phyloP scores from a whole-genome alignment of 2,797 vertebrate species.

The Mus spretus region DNA sequence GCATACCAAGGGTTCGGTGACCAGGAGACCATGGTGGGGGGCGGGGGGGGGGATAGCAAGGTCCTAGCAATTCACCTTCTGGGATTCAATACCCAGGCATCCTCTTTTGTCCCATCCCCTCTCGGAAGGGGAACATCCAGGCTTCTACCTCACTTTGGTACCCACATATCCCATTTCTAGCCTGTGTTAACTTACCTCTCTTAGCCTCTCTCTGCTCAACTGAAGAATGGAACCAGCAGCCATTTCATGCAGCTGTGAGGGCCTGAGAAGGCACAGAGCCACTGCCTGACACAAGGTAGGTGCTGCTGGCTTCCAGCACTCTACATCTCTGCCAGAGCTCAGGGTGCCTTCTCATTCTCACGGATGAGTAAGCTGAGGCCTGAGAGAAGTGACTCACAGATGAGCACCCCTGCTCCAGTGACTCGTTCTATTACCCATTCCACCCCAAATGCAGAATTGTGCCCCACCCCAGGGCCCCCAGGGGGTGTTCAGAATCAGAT shows the following conservation, averaged over 20 bases:
- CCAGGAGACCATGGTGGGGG: background rate
- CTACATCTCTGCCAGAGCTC: background rate
- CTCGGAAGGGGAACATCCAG: background rate
- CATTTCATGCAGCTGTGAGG: background rate
- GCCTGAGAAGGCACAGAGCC: background rate
- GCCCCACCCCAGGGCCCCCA: background rate
- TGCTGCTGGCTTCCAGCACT: background rate
- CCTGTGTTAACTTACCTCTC: background rate
- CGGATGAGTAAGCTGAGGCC: slow-evolving; percentile 46
- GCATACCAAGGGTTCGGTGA: background rate
- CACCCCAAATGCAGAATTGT: background rate
- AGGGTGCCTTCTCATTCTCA: slow-evolving; percentile 49
- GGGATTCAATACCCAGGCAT: slow-evolving; percentile 16
- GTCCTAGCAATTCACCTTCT: background rate
- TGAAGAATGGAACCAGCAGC: slow-evolving; percentile 17
- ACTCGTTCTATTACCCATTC: slow-evolving; percentile 28
- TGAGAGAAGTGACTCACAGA: slow-evolving; percentile 38
- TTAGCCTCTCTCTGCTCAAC: slow-evolving; percentile 50
- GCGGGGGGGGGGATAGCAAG: background rate
- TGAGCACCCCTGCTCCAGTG: background rate
- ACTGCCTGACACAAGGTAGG: background rate
- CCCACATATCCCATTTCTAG: background rate
- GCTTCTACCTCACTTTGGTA: background rate
- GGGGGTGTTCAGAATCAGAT: slow-evolving; percentile 17
- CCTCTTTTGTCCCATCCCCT: background rate